Percentiles rank a stretch among this genome's conserved stretches.
Evolutionary conservation across 2,888 invertebrate species (phyloP).

Genomic region (Cylloceria caligata): DNA sequence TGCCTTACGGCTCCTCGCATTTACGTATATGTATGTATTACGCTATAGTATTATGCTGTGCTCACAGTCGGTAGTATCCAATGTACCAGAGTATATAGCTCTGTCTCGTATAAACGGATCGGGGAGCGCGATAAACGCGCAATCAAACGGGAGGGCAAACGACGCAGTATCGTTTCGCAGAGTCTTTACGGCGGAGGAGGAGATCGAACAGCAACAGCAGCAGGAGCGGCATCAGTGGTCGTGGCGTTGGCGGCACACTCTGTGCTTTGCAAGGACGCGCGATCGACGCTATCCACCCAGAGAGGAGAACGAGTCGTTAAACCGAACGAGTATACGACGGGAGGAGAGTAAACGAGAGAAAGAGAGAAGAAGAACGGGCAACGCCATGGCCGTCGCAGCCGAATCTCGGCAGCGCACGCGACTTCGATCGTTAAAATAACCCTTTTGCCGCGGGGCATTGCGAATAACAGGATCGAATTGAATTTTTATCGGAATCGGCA

Average conservation of each 20-base stretch:
- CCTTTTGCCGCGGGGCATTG: constrained; percentile 64
- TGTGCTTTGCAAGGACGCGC: constrained; percentile 57
- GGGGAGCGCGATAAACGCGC: constrained; percentile 66
- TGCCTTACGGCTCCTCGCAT: constrained; percentile 31
- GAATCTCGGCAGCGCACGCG: constrained; percentile 72
- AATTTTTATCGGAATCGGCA: constrained; percentile 80
- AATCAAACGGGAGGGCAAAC: constrained; percentile 68
- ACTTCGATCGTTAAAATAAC: constrained; percentile 68
- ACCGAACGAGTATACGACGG: constrained; percentile 61
- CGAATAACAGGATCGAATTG: constrained; percentile 82
- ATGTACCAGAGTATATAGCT: constrained; percentile 13
- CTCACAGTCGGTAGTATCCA: not conserved
- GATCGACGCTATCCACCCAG: constrained; percentile 56
- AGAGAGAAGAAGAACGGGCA: constrained; percentile 65
- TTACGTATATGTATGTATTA: constrained; percentile 17
- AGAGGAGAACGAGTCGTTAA: constrained; percentile 63
- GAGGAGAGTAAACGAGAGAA: constrained; percentile 45
- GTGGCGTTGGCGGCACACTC: constrained; percentile 57
- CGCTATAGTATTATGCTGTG: constrained; percentile 3
- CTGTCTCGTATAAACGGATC: constrained; percentile 64
- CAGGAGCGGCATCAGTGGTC: constrained; percentile 55
- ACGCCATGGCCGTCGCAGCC: constrained; percentile 80
- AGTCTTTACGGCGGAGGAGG: constrained; percentile 66
- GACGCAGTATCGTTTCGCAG: constrained; percentile 65
- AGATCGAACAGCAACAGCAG: constrained; percentile 59